phyloP scores from a whole-genome alignment of 2,888 invertebrate genomes.

The Zonitis immaculata region DNA sequence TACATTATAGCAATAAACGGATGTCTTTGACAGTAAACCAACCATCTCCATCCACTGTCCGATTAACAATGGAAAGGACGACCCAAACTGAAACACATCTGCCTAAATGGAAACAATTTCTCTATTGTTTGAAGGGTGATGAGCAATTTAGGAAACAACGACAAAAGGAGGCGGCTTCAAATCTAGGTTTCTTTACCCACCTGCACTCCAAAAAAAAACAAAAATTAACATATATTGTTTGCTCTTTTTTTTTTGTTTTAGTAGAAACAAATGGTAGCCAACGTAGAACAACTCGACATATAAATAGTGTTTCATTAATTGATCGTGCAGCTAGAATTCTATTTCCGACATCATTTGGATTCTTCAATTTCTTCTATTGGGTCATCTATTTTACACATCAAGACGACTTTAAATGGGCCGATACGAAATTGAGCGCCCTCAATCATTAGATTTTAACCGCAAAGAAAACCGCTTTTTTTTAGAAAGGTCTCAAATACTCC shows the following conservation, averaged over 20 bases:
- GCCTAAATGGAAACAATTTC: conserved; percentile 73
- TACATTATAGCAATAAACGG: conserved; percentile 44
- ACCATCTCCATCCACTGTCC: conserved; percentile 43
- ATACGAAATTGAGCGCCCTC: conserved; percentile 57
- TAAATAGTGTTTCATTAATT: conserved; percentile 83
- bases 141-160: conserved; percentile 69
- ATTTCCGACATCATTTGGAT: conserved; percentile 80
- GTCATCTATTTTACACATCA: conserved; percentile 74
- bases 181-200: conserved; percentile 35
- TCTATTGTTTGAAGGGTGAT: conserved; percentile 76
- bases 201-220: conserved; percentile 19
- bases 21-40: conserved; percentile 32
- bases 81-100: conserved; percentile 75
- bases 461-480: no score
- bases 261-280: conserved; percentile 46
- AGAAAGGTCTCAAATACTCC: no score
- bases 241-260: no score
- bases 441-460: conserved; percentile 48
- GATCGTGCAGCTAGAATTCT: conserved; percentile 75
- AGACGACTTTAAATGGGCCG: conserved; percentile 70
- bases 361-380: conserved; percentile 90
- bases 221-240: conserved; percentile 16
- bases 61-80: conserved; percentile 72
- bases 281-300: conserved; percentile 54
- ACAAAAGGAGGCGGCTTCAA: conserved; percentile 67